phyloP scores from a whole-genome alignment of 2,888 invertebrate species.

The Autographa pulchrina region DNA sequence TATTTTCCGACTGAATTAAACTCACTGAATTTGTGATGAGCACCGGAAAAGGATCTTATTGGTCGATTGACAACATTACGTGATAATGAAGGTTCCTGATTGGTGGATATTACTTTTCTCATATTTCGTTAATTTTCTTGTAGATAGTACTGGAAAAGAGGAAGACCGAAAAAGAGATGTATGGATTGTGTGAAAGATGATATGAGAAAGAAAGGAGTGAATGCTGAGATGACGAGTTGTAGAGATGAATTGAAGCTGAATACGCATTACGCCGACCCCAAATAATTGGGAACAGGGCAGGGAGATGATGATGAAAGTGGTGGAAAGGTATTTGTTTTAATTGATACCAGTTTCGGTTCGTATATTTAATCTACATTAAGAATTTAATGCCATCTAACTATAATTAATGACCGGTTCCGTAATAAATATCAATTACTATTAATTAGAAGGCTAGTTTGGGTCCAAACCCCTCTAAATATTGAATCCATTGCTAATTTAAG shows the following conservation, averaged over 20 bases:
- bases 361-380: conserved; percentile 14
- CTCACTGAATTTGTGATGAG: conserved; percentile 2
- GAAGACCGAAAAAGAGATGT: too few relatives aligned
- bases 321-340: too few relatives aligned
- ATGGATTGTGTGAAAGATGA: too few relatives aligned
- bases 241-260: too few relatives aligned
- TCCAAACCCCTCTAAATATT: conserved; percentile 11
- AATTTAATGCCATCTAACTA: conserved; percentile 21
- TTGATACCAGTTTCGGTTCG: not conserved
- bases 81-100: not conserved
- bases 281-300: too few relatives aligned
- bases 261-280: too few relatives aligned
- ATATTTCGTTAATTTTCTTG: too few relatives aligned
- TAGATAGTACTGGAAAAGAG: too few relatives aligned
- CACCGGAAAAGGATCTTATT: not conserved
- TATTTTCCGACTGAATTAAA: conserved; percentile 2
- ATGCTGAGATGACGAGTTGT: too few relatives aligned
- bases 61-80: not conserved
- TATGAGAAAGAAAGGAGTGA: too few relatives aligned
- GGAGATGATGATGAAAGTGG: too few relatives aligned
- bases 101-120: too few relatives aligned
- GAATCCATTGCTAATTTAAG: conserved; percentile 1
- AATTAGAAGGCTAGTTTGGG: conserved; percentile 24
- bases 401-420: conserved; percentile 28
- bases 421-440: conserved; percentile 40